Conservation (phyloP, 2,113 vertebrate species). For the Silurus glanis region DNA sequence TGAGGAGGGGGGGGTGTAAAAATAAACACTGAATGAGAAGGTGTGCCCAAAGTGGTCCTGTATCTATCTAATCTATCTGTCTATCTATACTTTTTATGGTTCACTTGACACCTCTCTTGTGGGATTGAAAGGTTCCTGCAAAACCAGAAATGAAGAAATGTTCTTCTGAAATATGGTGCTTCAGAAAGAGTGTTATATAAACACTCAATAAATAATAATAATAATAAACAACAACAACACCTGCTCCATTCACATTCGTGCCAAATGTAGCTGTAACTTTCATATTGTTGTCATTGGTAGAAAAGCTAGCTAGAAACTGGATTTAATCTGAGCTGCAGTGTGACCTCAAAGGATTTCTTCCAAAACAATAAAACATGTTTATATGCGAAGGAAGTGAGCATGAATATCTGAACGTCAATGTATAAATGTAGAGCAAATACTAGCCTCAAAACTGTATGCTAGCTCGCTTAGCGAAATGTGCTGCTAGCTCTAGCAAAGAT, state of each 20-base stretch:
- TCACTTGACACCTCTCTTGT: neutral
- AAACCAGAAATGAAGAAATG: neutral
- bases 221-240: neutral
- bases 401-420: neutral
- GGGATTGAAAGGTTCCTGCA: neutral
- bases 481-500: constrained; percentile 18
- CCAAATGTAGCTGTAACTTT: neutral
- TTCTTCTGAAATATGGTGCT: neutral
- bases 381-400: neutral
- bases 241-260: no score
- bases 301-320: neutral
- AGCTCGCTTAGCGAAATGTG: constrained; percentile 14
- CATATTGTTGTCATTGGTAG: neutral
- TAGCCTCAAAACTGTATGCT: neutral
- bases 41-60: no score
- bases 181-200: neutral
- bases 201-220: no score
- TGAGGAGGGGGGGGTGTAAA: no score
- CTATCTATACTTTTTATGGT: neutral
- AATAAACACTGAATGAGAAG: no score
- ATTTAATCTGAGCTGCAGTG: neutral
- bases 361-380: neutral
- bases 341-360: neutral
- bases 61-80: no score
- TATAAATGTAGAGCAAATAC: neutral